Conservation (phyloP, 2,797 vertebrate species). For the Toxotes lorentzi region DNA sequence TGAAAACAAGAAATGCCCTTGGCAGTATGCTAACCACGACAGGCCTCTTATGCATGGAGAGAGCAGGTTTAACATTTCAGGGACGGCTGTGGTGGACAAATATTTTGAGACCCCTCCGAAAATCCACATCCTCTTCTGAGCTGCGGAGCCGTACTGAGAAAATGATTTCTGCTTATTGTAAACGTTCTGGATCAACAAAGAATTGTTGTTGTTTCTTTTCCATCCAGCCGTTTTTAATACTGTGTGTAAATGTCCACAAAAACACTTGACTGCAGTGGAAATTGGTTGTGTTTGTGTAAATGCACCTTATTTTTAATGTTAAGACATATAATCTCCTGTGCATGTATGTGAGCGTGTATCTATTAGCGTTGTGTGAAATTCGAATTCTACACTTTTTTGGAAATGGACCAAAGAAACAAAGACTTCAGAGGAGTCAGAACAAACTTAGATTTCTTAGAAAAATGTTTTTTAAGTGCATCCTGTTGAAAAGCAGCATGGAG, state of each 20-base stretch:
- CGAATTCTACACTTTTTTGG: too few relatives aligned
- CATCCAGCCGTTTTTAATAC: constrained; percentile 4
- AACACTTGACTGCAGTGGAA: neutral
- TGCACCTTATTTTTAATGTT: too few relatives aligned
- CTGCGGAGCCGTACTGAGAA: constrained; percentile 14
- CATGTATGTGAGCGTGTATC: too few relatives aligned
- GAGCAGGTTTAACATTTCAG: constrained; percentile 49
- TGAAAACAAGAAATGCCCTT: constrained; percentile 56
- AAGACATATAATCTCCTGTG: too few relatives aligned
- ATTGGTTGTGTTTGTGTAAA: too few relatives aligned
- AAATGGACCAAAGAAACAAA: too few relatives aligned
- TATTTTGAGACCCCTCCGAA: constrained; percentile 40
- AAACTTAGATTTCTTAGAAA: too few relatives aligned
- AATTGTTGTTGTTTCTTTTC: constrained; percentile 2
- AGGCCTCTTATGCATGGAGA: constrained; percentile 10
- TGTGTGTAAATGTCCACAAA: neutral
- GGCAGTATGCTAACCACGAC: constrained; percentile 16
- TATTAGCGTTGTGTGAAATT: too few relatives aligned
- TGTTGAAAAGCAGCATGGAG: too few relatives aligned
- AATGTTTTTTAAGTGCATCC: too few relatives aligned
- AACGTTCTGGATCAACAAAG: constrained; percentile 19
- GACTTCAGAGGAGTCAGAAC: too few relatives aligned
- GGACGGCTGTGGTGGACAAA: constrained; percentile 22
- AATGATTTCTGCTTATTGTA: constrained; percentile 24
- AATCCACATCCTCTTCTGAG: constrained; percentile 38